These are phyloP conservation scores for Megalops cyprinoides DNA, from an alignment of 2,797 vertebrate genomes.

Conservation along the genomic window DNA sequence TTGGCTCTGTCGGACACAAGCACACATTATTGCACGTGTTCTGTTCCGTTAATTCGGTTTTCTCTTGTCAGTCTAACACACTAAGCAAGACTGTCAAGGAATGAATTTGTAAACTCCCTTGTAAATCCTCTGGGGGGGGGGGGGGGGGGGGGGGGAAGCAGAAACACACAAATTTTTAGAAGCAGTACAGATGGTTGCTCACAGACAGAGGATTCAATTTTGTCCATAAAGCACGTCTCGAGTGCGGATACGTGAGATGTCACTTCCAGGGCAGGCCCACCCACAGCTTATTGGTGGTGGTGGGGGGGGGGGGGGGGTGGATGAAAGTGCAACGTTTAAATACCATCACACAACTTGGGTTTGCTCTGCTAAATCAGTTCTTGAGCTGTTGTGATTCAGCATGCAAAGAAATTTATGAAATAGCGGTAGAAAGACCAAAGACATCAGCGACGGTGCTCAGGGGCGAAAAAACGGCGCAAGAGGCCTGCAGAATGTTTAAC, in stretches of 20 bases:
- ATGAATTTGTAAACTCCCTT: too few relatives aligned
- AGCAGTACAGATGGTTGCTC: not conserved
- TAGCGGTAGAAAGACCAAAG: too few relatives aligned
- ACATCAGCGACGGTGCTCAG: too few relatives aligned
- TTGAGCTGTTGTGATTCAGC: not conserved
- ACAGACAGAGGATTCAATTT: not conserved
- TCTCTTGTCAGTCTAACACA: too few relatives aligned
- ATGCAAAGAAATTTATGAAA: too few relatives aligned
- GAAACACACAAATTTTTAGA: not conserved
- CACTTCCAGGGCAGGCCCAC: not conserved
- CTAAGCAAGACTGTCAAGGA: too few relatives aligned
- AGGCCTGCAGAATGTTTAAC: not conserved
- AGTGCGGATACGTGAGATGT: not conserved
- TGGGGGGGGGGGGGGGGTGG: too few relatives aligned
- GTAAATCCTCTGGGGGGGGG: not conserved
- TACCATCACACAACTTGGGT: not conserved
- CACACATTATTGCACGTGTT: not conserved
- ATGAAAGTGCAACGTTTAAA: too few relatives aligned
- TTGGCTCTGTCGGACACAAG: not conserved
- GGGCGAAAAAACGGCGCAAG: not conserved
- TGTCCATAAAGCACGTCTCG: not conserved
- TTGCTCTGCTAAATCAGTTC: not conserved
- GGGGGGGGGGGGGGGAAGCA: not conserved
- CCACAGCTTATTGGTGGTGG: not conserved
- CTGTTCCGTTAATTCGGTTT: not conserved